Evolutionary conservation across 2,888 invertebrate genomes (phyloP), one percentile per base, ranked within the genome.

Genomic region (Tortrix viridana): DNA sequence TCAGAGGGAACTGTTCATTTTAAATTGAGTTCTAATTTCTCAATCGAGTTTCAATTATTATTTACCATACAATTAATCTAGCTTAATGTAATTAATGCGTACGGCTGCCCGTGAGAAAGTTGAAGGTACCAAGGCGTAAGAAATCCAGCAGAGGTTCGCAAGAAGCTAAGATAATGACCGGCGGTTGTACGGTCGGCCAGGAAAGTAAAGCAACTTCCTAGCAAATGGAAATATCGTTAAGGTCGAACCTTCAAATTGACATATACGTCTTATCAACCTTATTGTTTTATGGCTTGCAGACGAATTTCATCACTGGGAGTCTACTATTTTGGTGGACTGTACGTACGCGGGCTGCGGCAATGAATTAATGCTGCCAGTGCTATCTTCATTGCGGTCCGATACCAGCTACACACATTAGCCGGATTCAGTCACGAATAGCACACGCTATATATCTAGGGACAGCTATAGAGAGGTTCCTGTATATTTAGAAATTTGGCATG

Each of bases 291-390:
- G 12, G 32, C 0, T 3, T 32, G 32, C 32, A 32, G 12, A 32
- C 12, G 3, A 32, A 32, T 1, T 32, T 32, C 32, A 4, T 12
- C 32, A 9, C 3, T 32, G 32, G 4, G 32, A 32, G 32, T 32
- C 32, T 12, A 32, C 32, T 32, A 12, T 26, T 32, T 32, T 32
- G 32, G 32, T 12, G 12, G 32, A 32, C 32, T 12, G 32, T 32
- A 32, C 32, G 32, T 12, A 69, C 72, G 61, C 67, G 72, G 73
- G 72, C 71, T 73, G 71, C 65, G 72, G 83, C 86, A 85, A 87
- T 89, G 89, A 89, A 89, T 90, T 88, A 88, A 88, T 88, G 85
- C 82, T 81, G 83, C 75, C 80, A 77, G 73, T 80, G 81, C 81
- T 88, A 88, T 89, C 89, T 89, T 84, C 84, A 86, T 85, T 82